Percentiles rank a stretch among this genome's conserved stretches.
These are phyloP conservation scores for Anarsia innoxiella DNA, from an alignment of 2,888 invertebrate species.

Conservation along the genomic window DNA sequence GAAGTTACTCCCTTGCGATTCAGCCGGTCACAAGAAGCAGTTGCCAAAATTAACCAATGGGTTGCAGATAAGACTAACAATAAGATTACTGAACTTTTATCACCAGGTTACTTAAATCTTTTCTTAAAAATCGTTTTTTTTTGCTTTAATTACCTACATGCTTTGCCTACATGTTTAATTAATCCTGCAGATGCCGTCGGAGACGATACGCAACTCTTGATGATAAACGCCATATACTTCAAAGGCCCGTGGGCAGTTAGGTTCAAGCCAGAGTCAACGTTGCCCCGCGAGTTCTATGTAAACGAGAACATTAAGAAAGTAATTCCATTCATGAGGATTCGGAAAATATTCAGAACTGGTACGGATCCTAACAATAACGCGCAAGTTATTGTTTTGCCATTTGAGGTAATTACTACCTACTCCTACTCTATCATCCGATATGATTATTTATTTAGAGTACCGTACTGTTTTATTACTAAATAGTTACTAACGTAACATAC, in stretches of 20 bases:
- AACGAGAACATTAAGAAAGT: slow-evolving; percentile 47
- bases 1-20: slow-evolving; percentile 76
- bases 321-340: slow-evolving; percentile 78
- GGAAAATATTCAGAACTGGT: slow-evolving; percentile 68
- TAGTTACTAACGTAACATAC: too few relatives aligned
- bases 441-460: too few relatives aligned
- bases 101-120: slow-evolving; percentile 59
- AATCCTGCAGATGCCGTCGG: slow-evolving; percentile 60
- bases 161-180: background rate
- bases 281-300: slow-evolving; percentile 68
- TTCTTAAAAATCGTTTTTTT: too few relatives aligned
- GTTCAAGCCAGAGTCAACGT: slow-evolving; percentile 76
- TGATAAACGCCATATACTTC: slow-evolving; percentile 83
- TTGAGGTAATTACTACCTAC: too few relatives aligned
- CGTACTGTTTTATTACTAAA: too few relatives aligned
- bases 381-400: slow-evolving; percentile 77
- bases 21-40: slow-evolving; percentile 52
- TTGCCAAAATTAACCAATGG: slow-evolving; percentile 81
- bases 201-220: slow-evolving; percentile 73
- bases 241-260: slow-evolving; percentile 81
- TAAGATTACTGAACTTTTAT: slow-evolving; percentile 77
- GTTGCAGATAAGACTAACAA: slow-evolving; percentile 79
- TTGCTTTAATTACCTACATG: background rate
- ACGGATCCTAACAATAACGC: slow-evolving; percentile 71
- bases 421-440: too few relatives aligned